Evolutionary conservation across 2,888 invertebrate species (phyloP).

Genomic region (Cephus pulcher): DNA sequence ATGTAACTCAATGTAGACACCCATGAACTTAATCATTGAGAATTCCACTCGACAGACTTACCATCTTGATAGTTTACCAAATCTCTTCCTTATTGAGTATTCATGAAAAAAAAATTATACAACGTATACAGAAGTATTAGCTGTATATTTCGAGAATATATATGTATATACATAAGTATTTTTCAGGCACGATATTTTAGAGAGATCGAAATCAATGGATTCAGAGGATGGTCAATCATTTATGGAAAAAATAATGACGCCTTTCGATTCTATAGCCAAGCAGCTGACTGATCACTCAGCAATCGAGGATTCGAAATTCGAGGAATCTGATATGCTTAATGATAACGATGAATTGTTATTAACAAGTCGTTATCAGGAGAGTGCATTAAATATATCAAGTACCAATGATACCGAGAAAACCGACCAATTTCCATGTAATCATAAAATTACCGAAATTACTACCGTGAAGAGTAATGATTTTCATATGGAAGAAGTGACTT

Average conservation of each 20-base stretch:
- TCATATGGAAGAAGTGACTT: not conserved
- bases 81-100: not conserved
- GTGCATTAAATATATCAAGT: conserved; percentile 21
- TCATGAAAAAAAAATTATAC: not conserved
- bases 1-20: no score
- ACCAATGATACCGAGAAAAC: not conserved
- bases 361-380: conserved; percentile 41
- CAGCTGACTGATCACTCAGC: conserved; percentile 51
- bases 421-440: not conserved
- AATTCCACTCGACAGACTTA: no score
- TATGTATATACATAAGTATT: not conserved
- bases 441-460: not conserved
- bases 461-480: not conserved
- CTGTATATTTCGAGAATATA: not conserved
- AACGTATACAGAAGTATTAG: not conserved
- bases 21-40: no score
- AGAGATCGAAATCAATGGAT: conserved; percentile 43
- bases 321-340: conserved; percentile 26
- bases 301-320: conserved; percentile 43
- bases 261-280: conserved; percentile 54
- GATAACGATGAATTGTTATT: conserved; percentile 9
- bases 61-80: not conserved
- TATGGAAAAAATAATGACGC: conserved; percentile 47
- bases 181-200: conserved; percentile 50
- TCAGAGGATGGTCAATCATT: conserved; percentile 44